Percentiles rank a stretch among this genome's conserved stretches.
phyloP scores from a whole-genome alignment of 2,888 invertebrate genomes.

The Apeira syringaria region DNA sequence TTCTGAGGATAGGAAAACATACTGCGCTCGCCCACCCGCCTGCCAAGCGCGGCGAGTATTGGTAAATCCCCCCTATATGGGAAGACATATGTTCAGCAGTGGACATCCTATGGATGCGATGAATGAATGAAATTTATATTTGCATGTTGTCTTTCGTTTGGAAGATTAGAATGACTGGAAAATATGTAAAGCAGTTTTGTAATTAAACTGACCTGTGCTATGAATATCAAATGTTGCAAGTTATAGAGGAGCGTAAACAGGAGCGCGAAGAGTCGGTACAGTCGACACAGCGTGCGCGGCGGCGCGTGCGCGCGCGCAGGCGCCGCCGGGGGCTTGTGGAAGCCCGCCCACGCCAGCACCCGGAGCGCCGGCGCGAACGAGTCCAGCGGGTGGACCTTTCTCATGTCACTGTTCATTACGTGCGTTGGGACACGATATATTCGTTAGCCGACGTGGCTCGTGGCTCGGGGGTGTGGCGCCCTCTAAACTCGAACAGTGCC shows the following conservation, averaged over 20 bases:
- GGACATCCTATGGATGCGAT: too few relatives aligned
- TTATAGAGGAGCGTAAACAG: slow-evolving; percentile 27
- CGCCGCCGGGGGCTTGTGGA: slow-evolving; percentile 38
- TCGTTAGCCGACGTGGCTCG: too few relatives aligned
- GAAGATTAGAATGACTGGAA: too few relatives aligned
- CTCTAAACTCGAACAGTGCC: too few relatives aligned
- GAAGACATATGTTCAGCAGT: too few relatives aligned
- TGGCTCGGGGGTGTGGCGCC: too few relatives aligned
- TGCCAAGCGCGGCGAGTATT: too few relatives aligned
- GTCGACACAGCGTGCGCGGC: slow-evolving; percentile 36
- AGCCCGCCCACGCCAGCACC: slow-evolving; percentile 39
- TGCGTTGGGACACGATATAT: not conserved
- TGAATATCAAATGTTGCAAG: slow-evolving; percentile 38
- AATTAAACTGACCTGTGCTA: slow-evolving; percentile 33
- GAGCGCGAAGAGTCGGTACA: slow-evolving; percentile 35
- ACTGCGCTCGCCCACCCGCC: too few relatives aligned
- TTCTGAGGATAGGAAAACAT: too few relatives aligned
- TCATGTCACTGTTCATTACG: slow-evolving; percentile 27
- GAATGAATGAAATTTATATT: too few relatives aligned
- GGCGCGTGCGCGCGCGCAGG: slow-evolving; percentile 39
- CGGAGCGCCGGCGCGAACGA: slow-evolving; percentile 39
- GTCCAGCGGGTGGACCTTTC: slow-evolving; percentile 40
- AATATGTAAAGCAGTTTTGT: not conserved
- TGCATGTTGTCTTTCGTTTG: too few relatives aligned
- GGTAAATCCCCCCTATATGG: too few relatives aligned